Percentiles rank a stretch among this genome's conserved stretches.
Evolutionary conservation across 2,113 vertebrate species (phyloP).

Genomic region (Struthidea cinerea): DNA sequence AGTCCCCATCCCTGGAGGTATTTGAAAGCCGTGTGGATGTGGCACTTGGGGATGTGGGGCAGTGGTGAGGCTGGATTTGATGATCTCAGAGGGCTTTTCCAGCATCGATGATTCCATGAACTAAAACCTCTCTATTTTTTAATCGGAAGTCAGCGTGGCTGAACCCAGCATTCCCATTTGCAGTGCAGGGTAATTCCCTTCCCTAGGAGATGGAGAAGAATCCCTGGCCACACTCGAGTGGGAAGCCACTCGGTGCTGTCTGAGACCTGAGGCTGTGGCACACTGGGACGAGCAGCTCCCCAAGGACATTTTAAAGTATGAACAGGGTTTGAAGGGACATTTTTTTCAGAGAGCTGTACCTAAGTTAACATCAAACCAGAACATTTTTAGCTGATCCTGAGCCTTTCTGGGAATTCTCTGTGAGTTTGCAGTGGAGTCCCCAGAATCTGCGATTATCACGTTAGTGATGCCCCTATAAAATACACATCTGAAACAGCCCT

Average conservation of each 20-base stretch:
- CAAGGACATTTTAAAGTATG: fast-evolving
- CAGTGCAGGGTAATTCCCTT: background rate
- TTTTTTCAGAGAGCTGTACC: background rate
- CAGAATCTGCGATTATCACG: background rate
- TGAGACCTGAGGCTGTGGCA: background rate
- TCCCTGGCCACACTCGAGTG: background rate
- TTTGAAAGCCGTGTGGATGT: fast-evolving
- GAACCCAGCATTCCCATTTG: background rate
- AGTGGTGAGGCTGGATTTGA: background rate
- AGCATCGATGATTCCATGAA: background rate
- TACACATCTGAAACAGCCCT: background rate
- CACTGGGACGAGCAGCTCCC: fast-evolving
- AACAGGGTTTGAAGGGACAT: background rate
- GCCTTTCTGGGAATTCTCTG: background rate
- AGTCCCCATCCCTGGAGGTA: background rate
- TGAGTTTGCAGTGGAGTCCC: background rate
- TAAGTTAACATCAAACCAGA: background rate
- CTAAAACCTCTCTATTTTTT: background rate
- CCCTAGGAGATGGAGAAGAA: fast-evolving
- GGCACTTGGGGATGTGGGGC: background rate
- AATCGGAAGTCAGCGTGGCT: background rate
- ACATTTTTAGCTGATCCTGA: background rate
- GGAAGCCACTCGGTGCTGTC: background rate
- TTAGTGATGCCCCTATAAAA: background rate
- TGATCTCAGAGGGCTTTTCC: background rate